Percentiles rank a stretch among this genome's conserved stretches.
phyloP scores from a whole-genome alignment of 1,140 invertebrate genomes.

The Nasonia longicornis region DNA sequence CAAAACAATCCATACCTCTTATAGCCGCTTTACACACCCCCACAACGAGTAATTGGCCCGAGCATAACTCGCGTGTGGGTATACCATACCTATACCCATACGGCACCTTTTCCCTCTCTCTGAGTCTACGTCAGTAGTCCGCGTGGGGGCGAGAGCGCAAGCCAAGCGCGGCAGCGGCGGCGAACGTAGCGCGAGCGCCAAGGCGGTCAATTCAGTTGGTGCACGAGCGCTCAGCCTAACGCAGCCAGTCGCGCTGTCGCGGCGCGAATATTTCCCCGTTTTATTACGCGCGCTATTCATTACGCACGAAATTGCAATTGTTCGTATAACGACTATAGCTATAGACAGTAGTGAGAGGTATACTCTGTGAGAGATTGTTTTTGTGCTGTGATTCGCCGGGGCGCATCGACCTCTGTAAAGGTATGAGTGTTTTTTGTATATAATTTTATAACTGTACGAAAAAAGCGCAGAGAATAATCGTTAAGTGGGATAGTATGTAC shows the following conservation, averaged over 20 bases:
- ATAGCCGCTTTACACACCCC: not conserved
- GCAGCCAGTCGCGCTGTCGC: not conserved
- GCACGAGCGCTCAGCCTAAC: conserved; percentile 13
- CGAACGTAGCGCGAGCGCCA: not conserved
- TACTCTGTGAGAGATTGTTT: too few species aligned
- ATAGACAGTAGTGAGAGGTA: too few species aligned
- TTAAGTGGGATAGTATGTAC: not conserved
- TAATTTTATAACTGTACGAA: not conserved
- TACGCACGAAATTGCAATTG: too few species aligned
- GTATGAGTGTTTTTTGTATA: not conserved
- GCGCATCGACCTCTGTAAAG: not conserved
- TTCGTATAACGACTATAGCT: too few species aligned
- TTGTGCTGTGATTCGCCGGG: too few species aligned
- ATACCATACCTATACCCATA: not conserved
- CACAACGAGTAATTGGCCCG: not conserved
- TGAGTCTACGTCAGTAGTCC: not conserved
- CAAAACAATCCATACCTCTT: too few species aligned
- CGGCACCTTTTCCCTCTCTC: not conserved
- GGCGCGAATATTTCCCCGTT: not conserved
- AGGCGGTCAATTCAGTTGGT: conserved; percentile 15
- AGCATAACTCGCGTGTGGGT: not conserved
- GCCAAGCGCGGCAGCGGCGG: not conserved
- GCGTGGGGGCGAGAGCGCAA: not conserved
- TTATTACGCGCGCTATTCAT: too few species aligned
- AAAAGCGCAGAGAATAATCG: not conserved